phyloP scores from a whole-genome alignment of 2,113 vertebrate genomes.

The Dipodomys stephensi region DNA sequence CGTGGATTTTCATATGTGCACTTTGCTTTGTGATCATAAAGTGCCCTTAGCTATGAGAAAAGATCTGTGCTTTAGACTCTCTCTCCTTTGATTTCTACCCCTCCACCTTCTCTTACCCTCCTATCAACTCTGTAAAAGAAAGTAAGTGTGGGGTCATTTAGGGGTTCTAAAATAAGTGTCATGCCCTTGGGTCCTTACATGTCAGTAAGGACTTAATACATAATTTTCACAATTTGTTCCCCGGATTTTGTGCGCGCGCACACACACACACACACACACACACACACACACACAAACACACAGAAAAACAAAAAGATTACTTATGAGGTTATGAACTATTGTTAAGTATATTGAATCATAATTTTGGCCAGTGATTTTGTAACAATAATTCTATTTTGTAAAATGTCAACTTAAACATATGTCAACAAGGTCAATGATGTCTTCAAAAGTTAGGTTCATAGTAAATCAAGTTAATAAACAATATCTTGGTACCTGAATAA shows the following conservation, averaged over 20 bases:
- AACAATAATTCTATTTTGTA: background rate
- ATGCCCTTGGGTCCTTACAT: accelerated
- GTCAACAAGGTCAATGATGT: background rate
- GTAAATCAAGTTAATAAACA: background rate
- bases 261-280: no score
- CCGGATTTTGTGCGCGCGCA: background rate
- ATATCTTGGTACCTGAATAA: slow-evolving; percentile 25
- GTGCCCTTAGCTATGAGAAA: background rate
- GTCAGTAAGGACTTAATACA: no score
- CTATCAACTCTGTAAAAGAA: background rate
- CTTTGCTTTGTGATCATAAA: background rate
- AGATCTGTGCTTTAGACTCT: background rate
- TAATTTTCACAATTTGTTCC: background rate
- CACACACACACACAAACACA: no score
- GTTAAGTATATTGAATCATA: background rate
- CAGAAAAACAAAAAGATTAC: no score
- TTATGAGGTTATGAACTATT: background rate
- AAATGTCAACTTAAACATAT: background rate
- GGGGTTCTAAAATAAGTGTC: background rate
- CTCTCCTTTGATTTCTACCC: background rate
- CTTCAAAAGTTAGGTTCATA: slow-evolving; percentile 7
- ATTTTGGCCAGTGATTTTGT: background rate
- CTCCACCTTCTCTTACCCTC: background rate
- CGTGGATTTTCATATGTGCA: background rate
- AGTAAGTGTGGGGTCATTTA: background rate